These are phyloP conservation scores for Automeris io DNA, from an alignment of 2,888 invertebrate genomes.

Conservation along the genomic window DNA sequence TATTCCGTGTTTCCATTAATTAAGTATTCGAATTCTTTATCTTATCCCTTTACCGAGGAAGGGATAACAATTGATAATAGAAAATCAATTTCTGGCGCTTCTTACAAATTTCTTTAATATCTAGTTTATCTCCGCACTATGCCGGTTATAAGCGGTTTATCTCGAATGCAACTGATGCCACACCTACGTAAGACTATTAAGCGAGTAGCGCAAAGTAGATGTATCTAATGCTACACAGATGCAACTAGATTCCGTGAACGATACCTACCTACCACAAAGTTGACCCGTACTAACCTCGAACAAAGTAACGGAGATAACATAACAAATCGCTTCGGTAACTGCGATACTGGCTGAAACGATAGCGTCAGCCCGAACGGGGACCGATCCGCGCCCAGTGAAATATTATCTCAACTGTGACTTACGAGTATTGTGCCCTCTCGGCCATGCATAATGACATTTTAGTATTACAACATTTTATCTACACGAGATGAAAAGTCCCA, in stretches of 20 bases:
- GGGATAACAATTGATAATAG: neutral
- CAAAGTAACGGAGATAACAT: constrained; percentile 65
- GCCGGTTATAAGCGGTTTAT: constrained; percentile 1
- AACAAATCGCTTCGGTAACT: constrained; percentile 67
- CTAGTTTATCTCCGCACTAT: neutral
- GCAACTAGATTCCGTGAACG: constrained; percentile 38
- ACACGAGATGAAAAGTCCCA: constrained; percentile 66
- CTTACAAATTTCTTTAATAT: no score
- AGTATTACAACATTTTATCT: constrained; percentile 75
- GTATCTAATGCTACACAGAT: constrained; percentile 4
- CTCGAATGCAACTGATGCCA: neutral
- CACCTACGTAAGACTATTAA: neutral
- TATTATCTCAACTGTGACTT: constrained; percentile 62
- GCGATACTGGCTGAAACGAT: constrained; percentile 57
- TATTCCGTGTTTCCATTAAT: neutral
- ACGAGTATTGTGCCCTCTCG: constrained; percentile 52
- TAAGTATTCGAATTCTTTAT: neutral
- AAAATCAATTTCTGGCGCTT: neutral
- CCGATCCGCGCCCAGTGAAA: constrained; percentile 49
- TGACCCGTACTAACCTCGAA: constrained; percentile 66
- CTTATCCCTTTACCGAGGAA: neutral
- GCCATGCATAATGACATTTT: constrained; percentile 72
- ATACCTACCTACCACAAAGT: constrained; percentile 48
- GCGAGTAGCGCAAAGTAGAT: constrained; percentile 1
- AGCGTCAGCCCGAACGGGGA: constrained; percentile 31